Percentiles rank a stretch among this genome's conserved stretches.
Conservation (phyloP, 2,888 invertebrate species). For the Barypeithes pellucidus region DNA sequence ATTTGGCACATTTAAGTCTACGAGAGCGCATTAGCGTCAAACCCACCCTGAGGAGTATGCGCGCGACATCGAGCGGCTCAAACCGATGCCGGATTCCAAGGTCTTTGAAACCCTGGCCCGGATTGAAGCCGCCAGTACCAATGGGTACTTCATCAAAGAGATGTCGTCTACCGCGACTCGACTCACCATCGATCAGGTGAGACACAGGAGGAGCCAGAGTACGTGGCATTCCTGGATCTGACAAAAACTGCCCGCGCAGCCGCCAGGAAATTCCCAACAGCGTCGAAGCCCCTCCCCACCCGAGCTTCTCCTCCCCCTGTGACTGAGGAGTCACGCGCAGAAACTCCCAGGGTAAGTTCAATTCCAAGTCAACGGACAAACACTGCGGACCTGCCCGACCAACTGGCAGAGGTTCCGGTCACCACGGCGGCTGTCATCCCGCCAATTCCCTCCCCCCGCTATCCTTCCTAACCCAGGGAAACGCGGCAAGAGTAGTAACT, state of each 20-base stretch:
- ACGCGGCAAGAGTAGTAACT: too few species aligned
- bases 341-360: too few species aligned
- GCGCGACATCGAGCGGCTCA: conserved; percentile 11
- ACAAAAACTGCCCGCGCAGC: background rate
- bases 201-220: conserved; percentile 30
- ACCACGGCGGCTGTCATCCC: background rate
- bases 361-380: too few species aligned
- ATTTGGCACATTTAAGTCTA: conserved; percentile 20
- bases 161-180: conserved; percentile 37
- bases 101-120: conserved; percentile 30
- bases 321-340: too few species aligned
- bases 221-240: too few species aligned
- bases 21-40: conserved; percentile 28
- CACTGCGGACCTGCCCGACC: background rate
- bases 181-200: conserved; percentile 43
- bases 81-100: conserved; percentile 19
- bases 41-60: conserved; percentile 20
- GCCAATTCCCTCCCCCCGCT: background rate
- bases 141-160: conserved; percentile 17
- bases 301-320: too few species aligned
- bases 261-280: background rate
- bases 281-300: background rate
- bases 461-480: background rate
- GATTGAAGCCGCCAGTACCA: conserved; percentile 23
- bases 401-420: background rate